Evolutionary conservation across 2,113 vertebrate species (phyloP), one percentile per base, ranked within the genome.

Genomic region (Plestiodon gilberti): DNA sequence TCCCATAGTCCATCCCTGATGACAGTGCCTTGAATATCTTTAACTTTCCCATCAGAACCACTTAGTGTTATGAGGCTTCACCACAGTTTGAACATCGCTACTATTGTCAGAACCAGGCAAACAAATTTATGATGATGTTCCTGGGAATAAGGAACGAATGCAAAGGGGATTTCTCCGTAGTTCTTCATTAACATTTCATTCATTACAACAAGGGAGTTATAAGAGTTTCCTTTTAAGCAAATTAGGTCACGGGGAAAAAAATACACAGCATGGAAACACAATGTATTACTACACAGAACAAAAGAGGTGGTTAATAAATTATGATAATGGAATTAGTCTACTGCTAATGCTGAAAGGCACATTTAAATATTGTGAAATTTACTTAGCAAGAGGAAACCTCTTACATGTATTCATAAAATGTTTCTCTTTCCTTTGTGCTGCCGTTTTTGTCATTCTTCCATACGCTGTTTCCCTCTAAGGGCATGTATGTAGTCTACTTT

Each of bases 141-240:
- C 92, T 96, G 96, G 96, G 96, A 97, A 96, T 96, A 96, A 93
- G 93, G 88, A 96, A 94, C 92, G 93, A 96, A 97, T 95, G 95
- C 96, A 96, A 93, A 96, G 88, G 96, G 96, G 95, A 96, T 96
- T 97, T 96, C 94, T 95, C 94, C 95, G 93, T 93, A 95, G 96
- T 95, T 96, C 96, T 96, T 97, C 96, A 97, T 97, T 96, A 97
- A 97, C 96, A 97, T 97, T 97, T 96, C 93, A 96, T 96, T 97
- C 95, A 95, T 96, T 96, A 96, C 93, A 96, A 94, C 95, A 92
- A 91, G 95, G 96, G 96, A 96, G 91, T 96, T 96, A 96, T 96
- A 96, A 96, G 96, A 96, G 95, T 96, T 97, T 96, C 93, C 96
- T 97, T 96, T 97, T 96, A 97, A 94, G 94, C 96, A 97, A 97